Evolutionary conservation across 1,140 invertebrate genomes (phyloP).

Genomic region (Procambarus virginalis): DNA sequence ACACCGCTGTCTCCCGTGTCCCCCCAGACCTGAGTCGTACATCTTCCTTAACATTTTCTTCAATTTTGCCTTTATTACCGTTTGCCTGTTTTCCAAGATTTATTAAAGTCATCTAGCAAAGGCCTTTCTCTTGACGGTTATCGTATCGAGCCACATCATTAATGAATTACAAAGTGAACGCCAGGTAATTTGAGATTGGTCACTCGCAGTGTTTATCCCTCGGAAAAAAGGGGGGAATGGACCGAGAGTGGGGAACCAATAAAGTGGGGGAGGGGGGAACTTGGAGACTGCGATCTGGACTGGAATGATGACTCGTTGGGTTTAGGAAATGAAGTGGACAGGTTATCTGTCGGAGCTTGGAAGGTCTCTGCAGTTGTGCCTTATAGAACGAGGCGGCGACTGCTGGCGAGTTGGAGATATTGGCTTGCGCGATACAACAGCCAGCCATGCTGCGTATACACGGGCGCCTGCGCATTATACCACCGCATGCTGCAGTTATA

Average conservation of each 20-base stretch:
- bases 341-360: conserved; percentile 40
- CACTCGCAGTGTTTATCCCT: conserved; percentile 15
- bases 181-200: conserved; percentile 28
- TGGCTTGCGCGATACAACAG: not conserved
- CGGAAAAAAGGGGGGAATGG: not conserved
- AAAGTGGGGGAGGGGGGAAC: conserved; percentile 21
- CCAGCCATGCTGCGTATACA: not conserved
- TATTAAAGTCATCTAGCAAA: too few species aligned
- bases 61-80: too few species aligned
- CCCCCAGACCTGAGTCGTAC: not conserved
- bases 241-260: not conserved
- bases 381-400: not conserved
- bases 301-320: conserved; percentile 50
- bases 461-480: too few species aligned
- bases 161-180: too few species aligned
- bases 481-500: too few species aligned
- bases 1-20: not conserved
- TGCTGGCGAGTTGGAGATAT: not conserved
- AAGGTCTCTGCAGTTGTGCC: conserved; percentile 2
- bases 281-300: not conserved
- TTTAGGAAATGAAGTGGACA: conserved; percentile 59
- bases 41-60: too few species aligned
- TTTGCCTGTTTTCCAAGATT: too few species aligned
- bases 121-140: too few species aligned
- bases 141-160: too few species aligned